Evolutionary conservation across 2,888 invertebrate species (phyloP).

Genomic region (Dasysyrphus albostriatus): DNA sequence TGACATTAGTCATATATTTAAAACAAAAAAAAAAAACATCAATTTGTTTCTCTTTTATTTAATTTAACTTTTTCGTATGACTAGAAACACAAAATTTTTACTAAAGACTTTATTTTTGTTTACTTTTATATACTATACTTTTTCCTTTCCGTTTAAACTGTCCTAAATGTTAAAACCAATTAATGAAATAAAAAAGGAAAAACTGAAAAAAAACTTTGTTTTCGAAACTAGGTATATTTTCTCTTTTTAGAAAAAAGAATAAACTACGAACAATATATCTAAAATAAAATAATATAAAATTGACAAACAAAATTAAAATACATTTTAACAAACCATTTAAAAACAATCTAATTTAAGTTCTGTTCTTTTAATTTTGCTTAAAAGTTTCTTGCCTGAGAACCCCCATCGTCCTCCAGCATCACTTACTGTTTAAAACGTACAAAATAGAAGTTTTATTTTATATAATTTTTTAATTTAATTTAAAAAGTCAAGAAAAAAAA

Average conservation of each 20-base stretch:
- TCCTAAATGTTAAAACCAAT: background rate
- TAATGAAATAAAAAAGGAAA: background rate
- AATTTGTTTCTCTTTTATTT: conserved; percentile 28
- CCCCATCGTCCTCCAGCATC: conserved; percentile 47
- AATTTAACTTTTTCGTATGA: background rate
- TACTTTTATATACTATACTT: background rate
- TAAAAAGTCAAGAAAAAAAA: conserved; percentile 11
- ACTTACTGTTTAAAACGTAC: conserved; percentile 66
- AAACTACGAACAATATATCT: background rate
- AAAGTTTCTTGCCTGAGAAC: conserved; percentile 58
- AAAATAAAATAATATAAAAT: background rate
- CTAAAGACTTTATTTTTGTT: conserved; percentile 2
- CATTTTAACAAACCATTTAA: conserved; percentile 14
- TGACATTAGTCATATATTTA: conserved; percentile 70
- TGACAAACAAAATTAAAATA: conserved; percentile 3
- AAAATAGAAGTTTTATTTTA: conserved; percentile 51
- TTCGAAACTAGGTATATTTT: background rate
- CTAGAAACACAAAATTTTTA: background rate
- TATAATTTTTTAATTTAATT: conserved; percentile 39
- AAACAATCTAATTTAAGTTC: background rate
- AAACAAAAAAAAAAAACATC: conserved; percentile 24
- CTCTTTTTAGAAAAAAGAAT: background rate
- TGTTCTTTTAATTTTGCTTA: conserved; percentile 44
- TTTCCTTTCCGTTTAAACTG: background rate
- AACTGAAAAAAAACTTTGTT: background rate